These are phyloP conservation scores for Leptinotarsa peninsularis DNA, from an alignment of 2,888 invertebrate species.

Conservation along the genomic window DNA sequence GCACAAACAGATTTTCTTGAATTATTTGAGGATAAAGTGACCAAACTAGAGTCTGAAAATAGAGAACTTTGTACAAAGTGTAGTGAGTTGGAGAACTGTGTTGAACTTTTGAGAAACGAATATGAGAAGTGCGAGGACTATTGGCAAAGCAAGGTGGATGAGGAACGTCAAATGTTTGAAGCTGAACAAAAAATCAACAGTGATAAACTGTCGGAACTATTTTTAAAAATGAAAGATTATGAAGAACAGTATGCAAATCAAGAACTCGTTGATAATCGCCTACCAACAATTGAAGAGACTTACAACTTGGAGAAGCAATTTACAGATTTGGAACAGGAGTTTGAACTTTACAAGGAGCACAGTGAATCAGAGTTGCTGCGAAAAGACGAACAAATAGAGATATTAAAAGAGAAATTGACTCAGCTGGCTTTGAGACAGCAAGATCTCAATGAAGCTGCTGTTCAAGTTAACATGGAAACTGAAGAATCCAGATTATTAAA, in stretches of 20 bases:
- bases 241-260: conserved; percentile 77
- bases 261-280: conserved; percentile 67
- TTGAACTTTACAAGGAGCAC: conserved; percentile 70
- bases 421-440: conserved; percentile 60
- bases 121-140: conserved; percentile 90
- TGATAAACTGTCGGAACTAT: conserved; percentile 80
- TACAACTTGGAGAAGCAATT: conserved; percentile 79
- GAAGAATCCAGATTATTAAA: conserved; percentile 51
- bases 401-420: conserved; percentile 68
- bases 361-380: conserved; percentile 69
- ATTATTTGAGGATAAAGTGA: conserved; percentile 50
- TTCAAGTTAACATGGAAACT: conserved; percentile 52
- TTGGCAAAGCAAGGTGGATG: conserved; percentile 83
- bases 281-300: conserved; percentile 85
- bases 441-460: conserved; percentile 43
- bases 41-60: conserved; percentile 61
- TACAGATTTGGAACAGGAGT: conserved; percentile 78
- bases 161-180: conserved; percentile 80
- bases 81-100: conserved; percentile 78
- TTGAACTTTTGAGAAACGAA: conserved; percentile 81
- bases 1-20: conserved; percentile 53
- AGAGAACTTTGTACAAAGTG: conserved; percentile 66
- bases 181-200: conserved; percentile 82
- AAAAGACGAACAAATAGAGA: conserved; percentile 70
- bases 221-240: conserved; percentile 82